Percentiles rank a stretch among this genome's conserved stretches.
phyloP scores from a whole-genome alignment of 2,888 invertebrate species.

The Rhorus exstirpatorius region DNA sequence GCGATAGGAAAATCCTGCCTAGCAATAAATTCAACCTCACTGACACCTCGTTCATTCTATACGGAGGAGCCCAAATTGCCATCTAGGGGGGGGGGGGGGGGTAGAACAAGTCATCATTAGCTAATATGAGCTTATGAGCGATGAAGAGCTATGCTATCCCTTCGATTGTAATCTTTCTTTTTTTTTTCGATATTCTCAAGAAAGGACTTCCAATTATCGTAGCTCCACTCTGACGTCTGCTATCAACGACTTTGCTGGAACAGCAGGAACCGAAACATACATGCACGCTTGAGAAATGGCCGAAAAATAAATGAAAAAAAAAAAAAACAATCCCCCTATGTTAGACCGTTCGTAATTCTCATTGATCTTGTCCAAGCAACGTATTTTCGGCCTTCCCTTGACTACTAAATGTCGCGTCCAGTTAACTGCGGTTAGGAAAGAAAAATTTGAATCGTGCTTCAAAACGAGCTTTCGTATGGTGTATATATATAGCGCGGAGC shows the following conservation, averaged over 20 bases:
- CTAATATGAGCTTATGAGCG: neutral
- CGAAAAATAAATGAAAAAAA: neutral
- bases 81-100: no score
- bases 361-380: neutral
- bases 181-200: conserved; percentile 2
- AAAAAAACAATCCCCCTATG: neutral
- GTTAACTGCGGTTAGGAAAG: no score
- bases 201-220: conserved; percentile 38
- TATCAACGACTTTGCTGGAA: conserved; percentile 20
- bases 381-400: no score
- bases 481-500: neutral
- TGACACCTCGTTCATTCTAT: no score
- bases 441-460: neutral
- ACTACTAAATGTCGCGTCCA: no score
- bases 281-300: neutral
- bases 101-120: no score
- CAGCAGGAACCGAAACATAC: no score
- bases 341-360: neutral
- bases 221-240: conserved; percentile 3
- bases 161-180: neutral
- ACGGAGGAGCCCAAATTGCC: no score
- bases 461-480: neutral
- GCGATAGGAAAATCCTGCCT: no score
- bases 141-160: neutral
- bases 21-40: no score